Evolutionary conservation across 2,797 vertebrate species (phyloP).

Genomic region (Peromyscus melanophrys): DNA sequence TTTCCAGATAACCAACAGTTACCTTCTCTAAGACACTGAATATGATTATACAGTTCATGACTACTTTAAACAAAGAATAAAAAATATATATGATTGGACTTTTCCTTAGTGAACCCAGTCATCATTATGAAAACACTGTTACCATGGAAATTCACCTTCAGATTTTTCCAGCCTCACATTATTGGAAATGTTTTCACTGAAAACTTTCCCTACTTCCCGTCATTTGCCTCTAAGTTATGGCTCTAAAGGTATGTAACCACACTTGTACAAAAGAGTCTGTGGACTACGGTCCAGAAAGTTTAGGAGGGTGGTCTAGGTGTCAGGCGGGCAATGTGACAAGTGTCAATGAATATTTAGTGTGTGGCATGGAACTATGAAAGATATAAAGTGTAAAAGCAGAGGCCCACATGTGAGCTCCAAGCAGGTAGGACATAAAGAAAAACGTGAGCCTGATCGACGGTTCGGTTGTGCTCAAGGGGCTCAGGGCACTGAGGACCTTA

Average conservation of each 20-base stretch:
- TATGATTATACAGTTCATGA: not conserved
- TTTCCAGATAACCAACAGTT: not conserved
- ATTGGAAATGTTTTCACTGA: constrained; percentile 26
- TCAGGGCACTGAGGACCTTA: not conserved
- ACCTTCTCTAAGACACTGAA: not conserved
- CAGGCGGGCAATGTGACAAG: not conserved
- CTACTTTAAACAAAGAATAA: constrained; percentile 38
- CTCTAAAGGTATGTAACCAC: not conserved
- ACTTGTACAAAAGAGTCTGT: not conserved
- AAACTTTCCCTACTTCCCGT: not conserved
- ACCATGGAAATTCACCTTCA: not conserved
- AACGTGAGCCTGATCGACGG: not conserved
- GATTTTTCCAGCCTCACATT: not conserved
- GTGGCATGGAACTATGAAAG: not conserved
- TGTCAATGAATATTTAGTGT: not conserved
- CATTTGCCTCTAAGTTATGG: not conserved
- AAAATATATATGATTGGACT: constrained; percentile 14
- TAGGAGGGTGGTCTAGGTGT: not conserved
- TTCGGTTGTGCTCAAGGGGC: not conserved
- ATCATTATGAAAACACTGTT: constrained; percentile 48
- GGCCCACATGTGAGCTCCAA: not conserved
- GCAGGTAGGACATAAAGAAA: not conserved
- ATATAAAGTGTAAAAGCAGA: not conserved
- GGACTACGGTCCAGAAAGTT: not conserved
- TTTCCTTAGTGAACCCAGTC: constrained; percentile 16